Conservation (phyloP, 2,113 vertebrate genomes). For the Lophochroa leadbeateri region DNA sequence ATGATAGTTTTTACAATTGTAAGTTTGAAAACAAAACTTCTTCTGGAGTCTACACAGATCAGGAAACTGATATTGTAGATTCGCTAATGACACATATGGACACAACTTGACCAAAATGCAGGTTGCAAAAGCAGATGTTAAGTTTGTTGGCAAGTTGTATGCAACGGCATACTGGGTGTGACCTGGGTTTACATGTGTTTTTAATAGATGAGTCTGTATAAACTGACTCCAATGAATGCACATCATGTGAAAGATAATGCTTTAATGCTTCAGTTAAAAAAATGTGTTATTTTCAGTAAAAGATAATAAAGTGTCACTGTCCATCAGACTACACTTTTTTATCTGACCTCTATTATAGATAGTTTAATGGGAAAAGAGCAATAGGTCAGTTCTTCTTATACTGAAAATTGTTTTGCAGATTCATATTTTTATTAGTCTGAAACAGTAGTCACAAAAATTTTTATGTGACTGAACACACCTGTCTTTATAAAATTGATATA, state of each 20-base stretch:
- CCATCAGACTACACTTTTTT: neutral
- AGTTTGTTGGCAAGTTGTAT: neutral
- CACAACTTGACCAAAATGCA: neutral
- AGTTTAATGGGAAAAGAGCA: neutral
- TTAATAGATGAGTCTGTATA: slow-evolving; percentile 11
- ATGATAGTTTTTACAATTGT: neutral
- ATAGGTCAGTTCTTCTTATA: neutral
- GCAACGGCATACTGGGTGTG: neutral
- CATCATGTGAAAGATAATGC: neutral
- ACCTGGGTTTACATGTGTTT: slow-evolving; percentile 28
- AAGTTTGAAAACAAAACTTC: neutral
- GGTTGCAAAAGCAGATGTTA: neutral
- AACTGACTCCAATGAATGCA: neutral
- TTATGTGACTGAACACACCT: neutral
- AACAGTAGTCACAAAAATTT: neutral
- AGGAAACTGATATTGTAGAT: neutral
- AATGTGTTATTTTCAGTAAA: neutral
- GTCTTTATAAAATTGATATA: neutral
- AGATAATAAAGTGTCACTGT: neutral
- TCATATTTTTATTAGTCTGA: neutral
- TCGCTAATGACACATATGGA: neutral
- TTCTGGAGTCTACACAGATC: neutral
- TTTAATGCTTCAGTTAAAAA: neutral
- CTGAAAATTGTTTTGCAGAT: neutral
- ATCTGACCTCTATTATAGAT: neutral